Conservation (phyloP, 2,797 vertebrate genomes). For the Ficedula albicollis region DNA sequence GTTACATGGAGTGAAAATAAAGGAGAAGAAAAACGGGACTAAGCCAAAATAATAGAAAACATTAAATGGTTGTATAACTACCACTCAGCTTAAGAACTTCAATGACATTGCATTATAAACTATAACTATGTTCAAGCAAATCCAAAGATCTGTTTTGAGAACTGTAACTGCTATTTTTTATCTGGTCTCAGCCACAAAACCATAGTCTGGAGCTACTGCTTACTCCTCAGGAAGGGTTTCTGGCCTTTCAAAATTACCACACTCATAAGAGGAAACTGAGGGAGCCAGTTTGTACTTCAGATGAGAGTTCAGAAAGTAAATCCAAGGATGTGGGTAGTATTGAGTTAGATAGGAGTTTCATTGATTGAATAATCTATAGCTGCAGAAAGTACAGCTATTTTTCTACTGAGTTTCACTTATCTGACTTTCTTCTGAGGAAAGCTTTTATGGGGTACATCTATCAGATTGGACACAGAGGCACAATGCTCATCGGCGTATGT, state of each 20-base stretch:
- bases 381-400: slow-evolving; percentile 56
- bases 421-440: slow-evolving; percentile 53
- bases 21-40: background rate
- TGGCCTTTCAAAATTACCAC: background rate
- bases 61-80: background rate
- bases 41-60: background rate
- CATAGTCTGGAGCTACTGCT: background rate
- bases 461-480: slow-evolving; percentile 38
- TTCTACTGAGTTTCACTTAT: slow-evolving; percentile 56
- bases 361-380: slow-evolving; percentile 65
- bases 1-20: background rate
- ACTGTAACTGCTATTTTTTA: background rate
- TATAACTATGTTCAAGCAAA: background rate
- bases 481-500: background rate
- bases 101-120: background rate
- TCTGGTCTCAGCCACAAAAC: background rate
- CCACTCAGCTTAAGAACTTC: background rate
- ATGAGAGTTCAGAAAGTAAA: slow-evolving; percentile 32
- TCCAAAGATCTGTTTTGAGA: background rate
- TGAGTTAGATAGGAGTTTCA: slow-evolving; percentile 52
- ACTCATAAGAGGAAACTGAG: background rate
- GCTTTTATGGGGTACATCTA: slow-evolving; percentile 58
- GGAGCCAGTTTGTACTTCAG: background rate
- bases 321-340: slow-evolving; percentile 26
- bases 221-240: background rate